A percentile compares a stretch with the other conserved stretches of the same genome.
Evolutionary conservation across 2,888 invertebrate genomes (phyloP).

Genomic region (Serripes groenlandicus): DNA sequence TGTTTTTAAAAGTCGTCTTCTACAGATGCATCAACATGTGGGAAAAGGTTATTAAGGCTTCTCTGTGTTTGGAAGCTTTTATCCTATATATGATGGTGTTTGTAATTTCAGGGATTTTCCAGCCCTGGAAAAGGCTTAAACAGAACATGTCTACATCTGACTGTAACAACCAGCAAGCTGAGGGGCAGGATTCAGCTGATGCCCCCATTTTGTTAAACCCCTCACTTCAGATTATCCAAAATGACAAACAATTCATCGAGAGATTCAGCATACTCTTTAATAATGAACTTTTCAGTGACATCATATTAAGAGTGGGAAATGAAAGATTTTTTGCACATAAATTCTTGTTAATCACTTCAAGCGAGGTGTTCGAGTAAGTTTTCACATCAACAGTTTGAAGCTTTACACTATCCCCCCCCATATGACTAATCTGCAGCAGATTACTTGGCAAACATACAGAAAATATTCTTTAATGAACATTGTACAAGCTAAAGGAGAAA

Average conservation of each 20-base stretch:
- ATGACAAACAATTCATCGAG: slow-evolving; percentile 67
- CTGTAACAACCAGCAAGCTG: slow-evolving; percentile 14
- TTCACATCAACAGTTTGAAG: too few species aligned
- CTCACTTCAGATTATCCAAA: slow-evolving; percentile 46
- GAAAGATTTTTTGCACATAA: slow-evolving; percentile 77
- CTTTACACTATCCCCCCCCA: too few species aligned
- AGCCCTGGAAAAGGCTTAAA: slow-evolving; percentile 17
- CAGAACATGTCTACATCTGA: slow-evolving; percentile 6
- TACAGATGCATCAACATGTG: neutral
- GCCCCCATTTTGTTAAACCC: slow-evolving; percentile 24
- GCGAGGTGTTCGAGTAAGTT: slow-evolving; percentile 83
- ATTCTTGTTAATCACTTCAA: slow-evolving; percentile 79
- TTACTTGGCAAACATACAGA: too few species aligned
- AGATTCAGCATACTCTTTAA: slow-evolving; percentile 76
- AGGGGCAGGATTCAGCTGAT: neutral
- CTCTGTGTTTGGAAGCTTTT: neutral
- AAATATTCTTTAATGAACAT: too few species aligned
- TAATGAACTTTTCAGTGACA: slow-evolving; percentile 76
- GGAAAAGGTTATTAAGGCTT: too few species aligned
- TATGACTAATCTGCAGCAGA: too few species aligned
- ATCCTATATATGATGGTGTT: too few species aligned
- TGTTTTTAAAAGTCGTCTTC: neutral
- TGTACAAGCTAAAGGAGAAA: too few species aligned
- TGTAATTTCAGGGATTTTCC: slow-evolving; percentile 15
- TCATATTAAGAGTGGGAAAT: slow-evolving; percentile 76